Base-by-base conservation (phyloP, 2,888 invertebrate genomes). In the Sisyra terminalis region DNA sequence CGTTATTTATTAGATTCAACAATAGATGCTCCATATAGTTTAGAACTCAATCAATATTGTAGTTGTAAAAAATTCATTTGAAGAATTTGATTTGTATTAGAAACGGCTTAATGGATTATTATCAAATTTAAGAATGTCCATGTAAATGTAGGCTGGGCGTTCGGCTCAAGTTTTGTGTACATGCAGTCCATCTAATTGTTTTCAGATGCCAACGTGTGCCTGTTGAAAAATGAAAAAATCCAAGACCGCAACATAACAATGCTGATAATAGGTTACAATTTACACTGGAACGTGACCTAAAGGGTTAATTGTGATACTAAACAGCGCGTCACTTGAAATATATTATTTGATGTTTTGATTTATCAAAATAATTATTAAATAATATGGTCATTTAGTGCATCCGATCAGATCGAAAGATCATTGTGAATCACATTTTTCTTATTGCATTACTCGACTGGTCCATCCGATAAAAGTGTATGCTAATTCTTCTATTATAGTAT, bases 351-450 rank as follows among this genome's bases (percentile, higher is more conserved):
- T 60, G 59, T 59, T 62, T 62, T 61, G 61, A 63, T 63, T 62
- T 61, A 63, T 63, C 61, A 59, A 61, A 63, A 61, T 61, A 61
- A 63, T 61, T 61, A 61, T 61, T 61, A 60, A 63, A 63, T 61
- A 61, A 61, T 60, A 58, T 54, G 54, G 37, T 38, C 57, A 59
- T 59, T 61, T 60, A 60, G 50, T 44, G 48, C 55, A 54, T 53
- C 46, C 47, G 53, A 41, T 55, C 60, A 53, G 9, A 37, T 13
- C 3, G 8, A 37, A 29, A n/a, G 10, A 2, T 38, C 3, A 1
- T 5, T n/a, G 29, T 29, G 13, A 16, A 29, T 15, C 13, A 29
- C 17, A 38, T 43, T 17, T 30, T 2, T 29, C 11, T 3, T 13
- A 17, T 7, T n/a, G 18, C 39, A 46, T 14, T 17, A 29, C 34